Percentiles rank a stretch among this genome's conserved stretches.
phyloP scores from a whole-genome alignment of 2,888 invertebrate species.

The Epiblema foenella region DNA sequence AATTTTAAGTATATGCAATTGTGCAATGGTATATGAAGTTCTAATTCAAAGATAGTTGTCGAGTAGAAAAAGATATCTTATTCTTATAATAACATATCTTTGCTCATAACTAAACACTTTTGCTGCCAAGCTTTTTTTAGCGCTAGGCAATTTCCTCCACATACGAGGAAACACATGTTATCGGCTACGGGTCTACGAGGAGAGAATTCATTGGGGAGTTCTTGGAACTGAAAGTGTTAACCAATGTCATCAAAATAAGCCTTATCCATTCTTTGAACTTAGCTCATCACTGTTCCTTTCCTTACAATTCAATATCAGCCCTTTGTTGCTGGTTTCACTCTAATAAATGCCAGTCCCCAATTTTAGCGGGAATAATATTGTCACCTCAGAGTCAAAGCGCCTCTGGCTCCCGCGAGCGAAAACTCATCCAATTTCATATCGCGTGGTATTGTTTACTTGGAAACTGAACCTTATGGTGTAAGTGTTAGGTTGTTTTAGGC shows the following conservation, averaged over 20 bases:
- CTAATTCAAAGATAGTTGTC: too few species aligned
- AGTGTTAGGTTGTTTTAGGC: neutral
- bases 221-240: too few species aligned
- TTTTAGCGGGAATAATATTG: conserved; percentile 81
- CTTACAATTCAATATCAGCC: conserved; percentile 83
- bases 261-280: conserved; percentile 54
- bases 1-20: too few species aligned
- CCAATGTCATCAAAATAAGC: conserved; percentile 45
- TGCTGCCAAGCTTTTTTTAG: too few species aligned
- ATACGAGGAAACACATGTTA: too few species aligned
- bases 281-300: conserved; percentile 55
- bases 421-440: neutral
- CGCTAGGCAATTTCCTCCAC: too few species aligned
- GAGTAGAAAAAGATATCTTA: too few species aligned
- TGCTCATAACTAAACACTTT: too few species aligned
- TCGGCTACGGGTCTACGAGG: too few species aligned
- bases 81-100: too few species aligned
- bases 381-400: conserved; percentile 63
- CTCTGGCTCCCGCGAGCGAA: conserved; percentile 37
- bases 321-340: conserved; percentile 83
- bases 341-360: conserved; percentile 82
- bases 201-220: too few species aligned
- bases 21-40: too few species aligned
- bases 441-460: neutral
- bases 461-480: neutral